phyloP scores from a whole-genome alignment of 2,797 vertebrate species.

The Psittacula echo region DNA sequence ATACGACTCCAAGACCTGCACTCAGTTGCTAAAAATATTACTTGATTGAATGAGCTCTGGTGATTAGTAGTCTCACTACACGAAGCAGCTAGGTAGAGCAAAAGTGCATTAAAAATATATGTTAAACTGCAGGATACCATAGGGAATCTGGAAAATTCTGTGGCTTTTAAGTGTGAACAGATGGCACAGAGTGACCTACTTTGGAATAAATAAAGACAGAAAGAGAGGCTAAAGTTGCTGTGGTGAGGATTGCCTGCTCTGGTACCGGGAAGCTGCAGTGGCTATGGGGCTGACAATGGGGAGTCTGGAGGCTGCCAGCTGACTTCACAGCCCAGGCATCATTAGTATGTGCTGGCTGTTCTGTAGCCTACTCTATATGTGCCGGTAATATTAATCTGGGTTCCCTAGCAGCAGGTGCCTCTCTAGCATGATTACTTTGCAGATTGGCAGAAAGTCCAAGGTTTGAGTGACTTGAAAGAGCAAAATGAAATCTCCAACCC shows the following conservation, averaged over 20 bases:
- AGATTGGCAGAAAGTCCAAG: conserved; percentile 43
- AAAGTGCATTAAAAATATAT: not conserved
- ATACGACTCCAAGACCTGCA: not conserved
- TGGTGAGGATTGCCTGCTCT: not conserved
- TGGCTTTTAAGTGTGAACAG: not conserved
- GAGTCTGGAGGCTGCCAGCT: not conserved
- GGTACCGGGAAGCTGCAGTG: not conserved
- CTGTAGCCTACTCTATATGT: conserved; percentile 49
- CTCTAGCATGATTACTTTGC: conserved; percentile 9
- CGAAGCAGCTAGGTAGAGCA: not conserved
- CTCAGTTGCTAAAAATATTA: not conserved
- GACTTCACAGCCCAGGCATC: not conserved
- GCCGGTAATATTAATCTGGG: conserved; percentile 38
- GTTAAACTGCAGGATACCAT: not conserved
- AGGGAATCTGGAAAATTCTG: not conserved
- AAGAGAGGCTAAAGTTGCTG: not conserved
- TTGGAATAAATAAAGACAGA: not conserved
- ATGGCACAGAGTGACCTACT: conserved; percentile 29
- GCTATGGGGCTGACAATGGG: not conserved
- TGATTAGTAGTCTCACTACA: not conserved
- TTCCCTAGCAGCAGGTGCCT: conserved; percentile 48
- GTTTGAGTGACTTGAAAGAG: not conserved
- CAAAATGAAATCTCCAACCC: conserved; percentile 13
- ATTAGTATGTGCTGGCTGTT: conserved; percentile 52
- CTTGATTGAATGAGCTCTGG: not conserved